Conservation (phyloP, 2,113 vertebrate species). For the Thunnus maccoyii region DNA sequence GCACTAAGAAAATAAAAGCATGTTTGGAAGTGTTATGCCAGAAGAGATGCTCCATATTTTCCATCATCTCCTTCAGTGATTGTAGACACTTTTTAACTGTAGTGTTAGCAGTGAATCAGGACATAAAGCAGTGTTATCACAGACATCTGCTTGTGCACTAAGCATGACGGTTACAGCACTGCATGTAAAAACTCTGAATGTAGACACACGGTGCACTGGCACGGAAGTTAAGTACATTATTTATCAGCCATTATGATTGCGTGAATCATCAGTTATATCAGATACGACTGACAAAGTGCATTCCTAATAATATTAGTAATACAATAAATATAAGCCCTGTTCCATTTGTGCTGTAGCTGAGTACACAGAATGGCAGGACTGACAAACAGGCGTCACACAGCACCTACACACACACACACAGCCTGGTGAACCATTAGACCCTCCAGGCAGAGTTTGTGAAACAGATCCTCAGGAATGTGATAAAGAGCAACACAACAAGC, state of each 20-base stretch:
- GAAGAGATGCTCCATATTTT: no score
- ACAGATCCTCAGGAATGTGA: constrained; percentile 55
- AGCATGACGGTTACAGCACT: neutral
- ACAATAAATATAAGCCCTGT: neutral
- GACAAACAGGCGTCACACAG: neutral
- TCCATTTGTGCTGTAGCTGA: neutral
- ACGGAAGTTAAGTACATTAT: neutral
- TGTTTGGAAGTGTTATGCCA: neutral
- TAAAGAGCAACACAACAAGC: constrained; percentile 40
- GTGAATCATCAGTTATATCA: no score
- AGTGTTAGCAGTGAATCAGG: neutral
- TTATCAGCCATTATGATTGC: neutral
- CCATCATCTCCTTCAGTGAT: no score
- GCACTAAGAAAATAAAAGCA: neutral
- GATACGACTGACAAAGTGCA: neutral
- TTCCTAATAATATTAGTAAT: neutral
- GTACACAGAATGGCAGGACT: neutral
- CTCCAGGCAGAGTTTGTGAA: constrained; percentile 39
- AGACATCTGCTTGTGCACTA: neutral
- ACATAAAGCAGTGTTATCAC: neutral
- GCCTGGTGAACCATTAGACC: no score
- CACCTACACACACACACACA: neutral
- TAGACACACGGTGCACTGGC: no score
- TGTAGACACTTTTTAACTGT: neutral
- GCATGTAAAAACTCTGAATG: neutral